A percentile compares a stretch with the other conserved stretches of the same genome.
These are phyloP conservation scores for Crocallis elinguaria DNA, from an alignment of 2,888 invertebrate species.

Conservation along the genomic window DNA sequence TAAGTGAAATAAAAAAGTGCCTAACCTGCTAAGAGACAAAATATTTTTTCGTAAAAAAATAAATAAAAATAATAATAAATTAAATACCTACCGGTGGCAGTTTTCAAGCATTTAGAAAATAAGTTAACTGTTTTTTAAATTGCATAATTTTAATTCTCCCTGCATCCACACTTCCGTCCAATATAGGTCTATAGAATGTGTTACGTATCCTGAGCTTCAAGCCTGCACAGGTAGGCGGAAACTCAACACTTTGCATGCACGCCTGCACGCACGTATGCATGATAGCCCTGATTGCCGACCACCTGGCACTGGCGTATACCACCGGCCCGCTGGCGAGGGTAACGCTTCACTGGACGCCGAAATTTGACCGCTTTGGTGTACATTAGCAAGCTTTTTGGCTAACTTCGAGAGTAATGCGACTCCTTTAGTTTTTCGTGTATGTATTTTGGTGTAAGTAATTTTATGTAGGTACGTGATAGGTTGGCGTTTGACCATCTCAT, in stretches of 20 bases:
- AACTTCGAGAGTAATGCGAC: background rate
- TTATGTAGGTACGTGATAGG: too few relatives aligned
- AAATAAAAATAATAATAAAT: too few relatives aligned
- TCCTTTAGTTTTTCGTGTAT: too few relatives aligned
- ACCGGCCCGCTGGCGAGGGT: background rate
- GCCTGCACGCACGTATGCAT: slow-evolving; percentile 10
- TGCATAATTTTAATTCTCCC: background rate
- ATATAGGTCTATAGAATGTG: slow-evolving; percentile 28
- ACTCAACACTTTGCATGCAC: slow-evolving; percentile 19
- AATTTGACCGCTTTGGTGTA: slow-evolving; percentile 11
- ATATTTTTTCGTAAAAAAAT: too few relatives aligned
- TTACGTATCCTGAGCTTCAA: slow-evolving; percentile 20
- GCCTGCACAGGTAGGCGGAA: slow-evolving; percentile 18
- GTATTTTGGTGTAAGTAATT: too few relatives aligned
- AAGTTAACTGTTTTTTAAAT: too few relatives aligned
- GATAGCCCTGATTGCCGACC: slow-evolving; percentile 12
- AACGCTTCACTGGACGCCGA: slow-evolving; percentile 4
- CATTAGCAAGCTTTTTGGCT: slow-evolving; percentile 10
- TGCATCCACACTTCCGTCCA: background rate
- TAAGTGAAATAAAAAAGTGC: too few relatives aligned
- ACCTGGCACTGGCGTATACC: slow-evolving; percentile 12
- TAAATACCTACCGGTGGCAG: too few relatives aligned
- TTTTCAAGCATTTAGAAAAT: too few relatives aligned
- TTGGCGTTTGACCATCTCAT: too few relatives aligned
- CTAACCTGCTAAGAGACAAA: too few relatives aligned